Percentiles rank a stretch among this genome's conserved stretches.
phyloP scores from a whole-genome alignment of 1,140 invertebrate species.

The Lineus longissimus region DNA sequence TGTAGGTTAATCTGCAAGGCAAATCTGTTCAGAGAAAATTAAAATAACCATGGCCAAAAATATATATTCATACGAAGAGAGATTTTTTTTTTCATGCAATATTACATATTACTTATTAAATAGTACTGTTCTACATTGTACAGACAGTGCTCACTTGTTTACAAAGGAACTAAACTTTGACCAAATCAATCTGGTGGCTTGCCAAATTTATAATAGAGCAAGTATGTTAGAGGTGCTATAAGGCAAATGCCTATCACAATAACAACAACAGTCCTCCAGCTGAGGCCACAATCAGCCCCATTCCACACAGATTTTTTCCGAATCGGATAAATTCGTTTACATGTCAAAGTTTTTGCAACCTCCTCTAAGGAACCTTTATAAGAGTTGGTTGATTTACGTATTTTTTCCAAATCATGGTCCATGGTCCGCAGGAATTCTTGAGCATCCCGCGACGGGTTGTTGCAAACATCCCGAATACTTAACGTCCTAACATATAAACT shows the following conservation, averaged over 20 bases:
- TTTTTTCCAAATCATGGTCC: slow-evolving; percentile 41
- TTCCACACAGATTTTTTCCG: slow-evolving; percentile 9
- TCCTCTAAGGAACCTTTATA: slow-evolving; percentile 33
- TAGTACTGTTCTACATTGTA: too few relatives aligned
- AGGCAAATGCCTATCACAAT: slow-evolving; percentile 21
- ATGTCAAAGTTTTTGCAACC: slow-evolving; percentile 39
- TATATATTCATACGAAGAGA: too few relatives aligned
- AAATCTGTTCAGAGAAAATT: too few relatives aligned
- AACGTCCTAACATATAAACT: slow-evolving; percentile 34
- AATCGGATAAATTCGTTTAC: slow-evolving; percentile 35
- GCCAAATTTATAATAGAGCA: slow-evolving; percentile 9
- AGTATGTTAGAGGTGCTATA: slow-evolving; percentile 19
- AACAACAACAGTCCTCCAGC: slow-evolving; percentile 26
- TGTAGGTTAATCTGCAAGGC: too few relatives aligned
- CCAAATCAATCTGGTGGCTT: neutral
- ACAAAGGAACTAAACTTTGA: too few relatives aligned
- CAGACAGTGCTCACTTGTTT: too few relatives aligned
- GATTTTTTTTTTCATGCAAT: too few relatives aligned
- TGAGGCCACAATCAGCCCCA: slow-evolving; percentile 34
- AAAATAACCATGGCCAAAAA: too few relatives aligned
- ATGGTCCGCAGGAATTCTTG: slow-evolving; percentile 35
- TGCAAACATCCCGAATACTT: slow-evolving; percentile 36
- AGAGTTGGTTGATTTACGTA: slow-evolving; percentile 24
- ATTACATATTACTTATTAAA: too few relatives aligned
- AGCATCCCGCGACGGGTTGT: slow-evolving; percentile 30